Base-by-base conservation (phyloP, 1,140 invertebrate species). In the Aphelinus certus region DNA sequence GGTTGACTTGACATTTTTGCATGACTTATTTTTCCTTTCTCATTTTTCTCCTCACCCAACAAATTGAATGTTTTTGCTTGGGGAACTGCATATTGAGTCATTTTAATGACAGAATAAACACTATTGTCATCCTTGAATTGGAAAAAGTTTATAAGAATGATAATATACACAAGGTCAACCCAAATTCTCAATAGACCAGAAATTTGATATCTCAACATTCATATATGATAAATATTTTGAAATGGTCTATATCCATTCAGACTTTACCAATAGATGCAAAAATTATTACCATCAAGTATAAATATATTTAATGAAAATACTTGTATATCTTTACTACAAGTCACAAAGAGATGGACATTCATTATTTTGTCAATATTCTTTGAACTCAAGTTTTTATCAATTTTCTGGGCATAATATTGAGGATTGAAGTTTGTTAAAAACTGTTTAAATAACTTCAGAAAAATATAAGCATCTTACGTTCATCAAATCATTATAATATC, bases 11-110 rank as follows among this genome's bases (percentile, higher is more conserved):
- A 48, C 47, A 69, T 73, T n/a, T 79, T 77, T 26, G 76, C 77
- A 9, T 81, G 77, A 46, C 76, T 76, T 7, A 73, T 81, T 62
- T 77, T 81, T 49, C 67, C 65, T 2, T 63, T 53, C 42, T 51
- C 9, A 7, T 46, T 7, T 56, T 81, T 71, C 70, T 88, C 88
- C n/a, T 89, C 89, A 49, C 90, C 87, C 3, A 96, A 86, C 56
- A 96, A 88, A 84, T 95, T 95, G 82, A 95, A 95, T 46, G 92
- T 90, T 80, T 91, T 89, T 56, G 92, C 92, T 81, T 92, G 90
- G n/a, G 94, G 94, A 65, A 94, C 84, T 68, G 89, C 88, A 81
- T 93, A 93, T 42, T 92, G 90, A 1, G 94, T 93, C 53, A 96
- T 80, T 56, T 88, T 88, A 57, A 93, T 88, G 46, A 89, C 88